Conservation (phyloP, 2,113 vertebrate species). For the Pelecanus crispus region DNA sequence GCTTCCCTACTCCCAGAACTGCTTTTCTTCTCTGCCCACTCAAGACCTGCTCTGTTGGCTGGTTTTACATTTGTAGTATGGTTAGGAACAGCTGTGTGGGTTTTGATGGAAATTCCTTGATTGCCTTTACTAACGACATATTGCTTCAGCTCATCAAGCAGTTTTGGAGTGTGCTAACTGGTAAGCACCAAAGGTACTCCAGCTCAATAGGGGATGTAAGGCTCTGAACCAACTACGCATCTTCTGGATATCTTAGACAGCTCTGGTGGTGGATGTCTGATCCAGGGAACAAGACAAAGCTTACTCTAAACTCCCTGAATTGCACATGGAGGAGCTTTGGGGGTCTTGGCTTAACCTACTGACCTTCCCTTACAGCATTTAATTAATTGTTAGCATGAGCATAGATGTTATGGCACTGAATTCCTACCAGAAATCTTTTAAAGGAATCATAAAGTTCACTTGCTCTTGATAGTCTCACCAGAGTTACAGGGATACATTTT, state of each 20-base stretch:
- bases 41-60: background rate
- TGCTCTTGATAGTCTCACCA: background rate
- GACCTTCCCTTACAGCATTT: background rate
- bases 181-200: background rate
- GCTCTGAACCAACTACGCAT: background rate
- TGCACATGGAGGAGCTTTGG: background rate
- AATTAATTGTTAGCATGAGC: background rate
- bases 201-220: background rate
- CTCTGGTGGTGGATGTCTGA: background rate
- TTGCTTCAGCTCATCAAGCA: background rate
- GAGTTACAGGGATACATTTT: background rate
- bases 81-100: background rate
- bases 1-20: accelerated
- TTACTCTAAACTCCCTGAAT: background rate
- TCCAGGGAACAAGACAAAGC: background rate
- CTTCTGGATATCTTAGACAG: background rate
- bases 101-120: background rate
- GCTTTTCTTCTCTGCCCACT: background rate
- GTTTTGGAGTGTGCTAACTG: background rate
- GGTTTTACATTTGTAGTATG: background rate
- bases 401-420: accelerated
- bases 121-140: accelerated
- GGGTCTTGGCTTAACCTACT: background rate
- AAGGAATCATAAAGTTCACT: background rate
- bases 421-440: background rate